Evolutionary conservation across 92 coral and sea anemone species (phyloP).

Genomic region (Desmophyllum pertusum): DNA sequence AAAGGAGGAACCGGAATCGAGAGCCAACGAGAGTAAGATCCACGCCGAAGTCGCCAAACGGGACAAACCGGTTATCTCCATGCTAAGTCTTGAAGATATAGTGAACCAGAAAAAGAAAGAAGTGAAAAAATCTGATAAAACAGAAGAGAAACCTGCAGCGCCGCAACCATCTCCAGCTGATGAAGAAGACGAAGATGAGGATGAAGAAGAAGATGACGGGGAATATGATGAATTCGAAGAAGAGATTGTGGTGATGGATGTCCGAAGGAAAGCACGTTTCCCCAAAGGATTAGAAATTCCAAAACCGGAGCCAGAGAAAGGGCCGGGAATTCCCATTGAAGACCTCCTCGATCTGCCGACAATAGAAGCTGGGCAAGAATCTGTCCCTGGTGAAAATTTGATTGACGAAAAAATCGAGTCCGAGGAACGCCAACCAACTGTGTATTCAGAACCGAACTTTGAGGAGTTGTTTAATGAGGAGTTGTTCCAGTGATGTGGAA

Average conservation of each 20-base stretch:
- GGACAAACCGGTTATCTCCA: conserved; percentile 28
- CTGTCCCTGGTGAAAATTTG: conserved; percentile 8
- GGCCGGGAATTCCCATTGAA: conserved; percentile 32
- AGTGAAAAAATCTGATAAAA: background rate
- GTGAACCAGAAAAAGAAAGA: conserved; percentile 28
- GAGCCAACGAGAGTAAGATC: conserved; percentile 27
- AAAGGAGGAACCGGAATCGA: conserved; percentile 13
- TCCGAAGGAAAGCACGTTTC: conserved; percentile 16
- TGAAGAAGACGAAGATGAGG: conserved; percentile 34
- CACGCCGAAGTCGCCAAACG: conserved; percentile 30
- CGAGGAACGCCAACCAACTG: background rate
- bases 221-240: conserved; percentile 43
- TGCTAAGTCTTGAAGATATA: conserved; percentile 8
- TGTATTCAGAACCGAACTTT: background rate
- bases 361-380: conserved; percentile 19
- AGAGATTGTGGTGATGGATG: conserved; percentile 34
- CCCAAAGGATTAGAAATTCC: conserved; percentile 21
- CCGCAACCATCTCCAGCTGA: background rate
- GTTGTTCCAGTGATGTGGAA: background rate
- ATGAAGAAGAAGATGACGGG: background rate
- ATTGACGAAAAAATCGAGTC: conserved; percentile 17
- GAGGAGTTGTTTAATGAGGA: background rate
- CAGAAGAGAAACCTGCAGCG: conserved; percentile 9
- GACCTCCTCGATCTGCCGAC: conserved; percentile 27
- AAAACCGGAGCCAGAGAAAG: conserved; percentile 21